Percentiles rank a stretch among this genome's conserved stretches.
Evolutionary conservation across 2,888 invertebrate species (phyloP).

Genomic region (Hypena proboscidalis): DNA sequence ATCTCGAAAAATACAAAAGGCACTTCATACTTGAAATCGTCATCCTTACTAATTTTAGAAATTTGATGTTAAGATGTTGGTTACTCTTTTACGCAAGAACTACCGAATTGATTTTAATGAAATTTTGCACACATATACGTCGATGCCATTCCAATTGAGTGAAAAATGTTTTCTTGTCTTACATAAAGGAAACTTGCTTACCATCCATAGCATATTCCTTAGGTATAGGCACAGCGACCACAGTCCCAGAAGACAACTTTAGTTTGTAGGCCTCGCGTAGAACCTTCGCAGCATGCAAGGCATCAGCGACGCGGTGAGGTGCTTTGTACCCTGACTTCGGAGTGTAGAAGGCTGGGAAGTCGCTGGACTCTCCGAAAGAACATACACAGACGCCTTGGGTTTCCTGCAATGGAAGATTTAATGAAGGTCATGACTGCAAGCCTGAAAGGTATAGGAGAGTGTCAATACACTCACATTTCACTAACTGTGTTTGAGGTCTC

Average conservation of each 20-base stretch:
- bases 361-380: conserved; percentile 87
- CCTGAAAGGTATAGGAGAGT: too few species aligned
- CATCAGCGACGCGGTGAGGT: conserved; percentile 88
- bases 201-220: conserved; percentile 87
- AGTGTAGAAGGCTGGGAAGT: conserved; percentile 98
- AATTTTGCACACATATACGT: too few species aligned
- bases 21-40: too few species aligned
- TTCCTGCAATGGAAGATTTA: conserved; percentile 86
- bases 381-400: conserved; percentile 97
- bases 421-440: background rate
- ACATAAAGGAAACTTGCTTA: conserved; percentile 36
- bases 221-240: conserved; percentile 97
- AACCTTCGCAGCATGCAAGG: conserved; percentile 90
- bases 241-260: conserved; percentile 88
- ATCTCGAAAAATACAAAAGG: too few species aligned
- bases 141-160: too few species aligned
- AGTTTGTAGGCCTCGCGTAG: conserved; percentile 85
- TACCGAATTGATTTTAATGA: too few species aligned
- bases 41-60: too few species aligned
- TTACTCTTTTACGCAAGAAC: too few species aligned
- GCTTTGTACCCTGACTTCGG: conserved; percentile 89
- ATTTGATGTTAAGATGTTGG: too few species aligned
- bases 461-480: too few species aligned
- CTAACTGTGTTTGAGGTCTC: too few species aligned
- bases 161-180: background rate